These are phyloP conservation scores for Cherax quadricarinatus DNA, from an alignment of 1,140 invertebrate genomes.

Conservation along the genomic window DNA sequence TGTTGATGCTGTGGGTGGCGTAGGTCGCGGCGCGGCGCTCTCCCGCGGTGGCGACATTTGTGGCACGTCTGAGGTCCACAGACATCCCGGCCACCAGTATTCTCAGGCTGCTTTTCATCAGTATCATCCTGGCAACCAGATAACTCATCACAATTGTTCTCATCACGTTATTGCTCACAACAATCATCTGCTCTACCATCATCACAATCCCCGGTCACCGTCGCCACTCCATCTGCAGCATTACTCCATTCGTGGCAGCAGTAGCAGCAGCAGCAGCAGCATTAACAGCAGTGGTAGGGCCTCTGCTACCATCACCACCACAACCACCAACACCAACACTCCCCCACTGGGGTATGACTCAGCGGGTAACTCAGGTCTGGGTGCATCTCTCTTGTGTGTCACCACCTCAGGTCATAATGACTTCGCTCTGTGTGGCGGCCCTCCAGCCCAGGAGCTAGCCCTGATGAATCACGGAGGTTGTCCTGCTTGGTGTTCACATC, in stretches of 20 bases:
- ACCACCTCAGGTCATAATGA: slow-evolving; percentile 70
- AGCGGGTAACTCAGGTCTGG: slow-evolving; percentile 67
- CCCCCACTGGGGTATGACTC: slow-evolving; percentile 66
- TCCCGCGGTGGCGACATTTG: slow-evolving; percentile 34
- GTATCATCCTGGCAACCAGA: slow-evolving; percentile 42
- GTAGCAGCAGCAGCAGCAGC: slow-evolving; percentile 68
- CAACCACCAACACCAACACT: slow-evolving; percentile 67
- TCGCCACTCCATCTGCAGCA: slow-evolving; percentile 61
- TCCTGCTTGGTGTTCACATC: slow-evolving; percentile 65
- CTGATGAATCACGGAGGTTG: slow-evolving; percentile 64
- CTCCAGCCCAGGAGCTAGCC: slow-evolving; percentile 53
- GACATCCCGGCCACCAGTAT: slow-evolving; percentile 36
- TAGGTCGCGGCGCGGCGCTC: slow-evolving; percentile 24
- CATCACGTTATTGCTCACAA: slow-evolving; percentile 66
- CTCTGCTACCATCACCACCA: slow-evolving; percentile 63
- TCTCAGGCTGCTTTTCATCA: slow-evolving; percentile 50
- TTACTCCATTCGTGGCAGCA: slow-evolving; percentile 55
- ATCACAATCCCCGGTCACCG: slow-evolving; percentile 58
- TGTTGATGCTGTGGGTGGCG: slow-evolving; percentile 48
- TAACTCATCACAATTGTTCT: slow-evolving; percentile 47
- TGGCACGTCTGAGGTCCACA: slow-evolving; percentile 26
- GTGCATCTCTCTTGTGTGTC: slow-evolving; percentile 69
- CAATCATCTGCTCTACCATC: slow-evolving; percentile 49
- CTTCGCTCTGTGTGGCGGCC: slow-evolving; percentile 61
- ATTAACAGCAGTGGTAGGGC: slow-evolving; percentile 65